Conservation (phyloP, 92 coral and sea anemone genomes). For the Virgularia gustaviana region DNA sequence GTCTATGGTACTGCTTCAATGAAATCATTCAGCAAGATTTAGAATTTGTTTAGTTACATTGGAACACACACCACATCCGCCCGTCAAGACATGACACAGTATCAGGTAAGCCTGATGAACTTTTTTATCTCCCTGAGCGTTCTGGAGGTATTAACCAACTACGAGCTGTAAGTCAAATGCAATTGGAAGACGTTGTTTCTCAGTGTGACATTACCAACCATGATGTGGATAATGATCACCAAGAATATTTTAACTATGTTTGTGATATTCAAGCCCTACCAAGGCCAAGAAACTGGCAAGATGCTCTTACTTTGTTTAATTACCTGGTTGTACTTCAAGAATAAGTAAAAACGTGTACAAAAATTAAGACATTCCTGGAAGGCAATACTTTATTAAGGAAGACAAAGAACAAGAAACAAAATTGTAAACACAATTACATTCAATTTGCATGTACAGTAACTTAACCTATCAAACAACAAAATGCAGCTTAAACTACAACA, state of each 20-base stretch:
- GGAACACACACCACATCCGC: slow-evolving; percentile 43
- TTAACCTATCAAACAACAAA: no score
- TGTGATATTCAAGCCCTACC: slow-evolving; percentile 10
- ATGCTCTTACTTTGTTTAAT: slow-evolving; percentile 27
- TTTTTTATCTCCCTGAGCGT: slow-evolving; percentile 8
- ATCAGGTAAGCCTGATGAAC: slow-evolving; percentile 44
- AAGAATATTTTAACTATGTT: slow-evolving; percentile 25
- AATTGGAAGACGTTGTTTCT: not conserved
- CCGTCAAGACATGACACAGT: slow-evolving; percentile 32
- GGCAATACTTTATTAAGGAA: no score
- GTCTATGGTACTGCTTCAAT: slow-evolving; percentile 30
- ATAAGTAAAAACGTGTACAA: slow-evolving; percentile 5
- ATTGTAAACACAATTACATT: no score
- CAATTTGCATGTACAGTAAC: no score
- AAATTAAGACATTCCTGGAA: no score
- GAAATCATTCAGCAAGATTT: slow-evolving; percentile 38
- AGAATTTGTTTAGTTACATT: slow-evolving; percentile 27
- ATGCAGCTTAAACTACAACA: no score
- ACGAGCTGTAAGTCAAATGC: not conserved
- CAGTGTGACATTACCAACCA: not conserved
- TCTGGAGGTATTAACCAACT: not conserved
- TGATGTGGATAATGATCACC: slow-evolving; percentile 14
- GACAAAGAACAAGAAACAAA: no score
- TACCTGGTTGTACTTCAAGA: slow-evolving; percentile 20
- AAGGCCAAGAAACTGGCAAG: slow-evolving; percentile 35